Percentiles rank a stretch among this genome's conserved stretches.
These are phyloP conservation scores for Platycheirus albimanus DNA, from an alignment of 2,888 invertebrate species.

Conservation along the genomic window DNA sequence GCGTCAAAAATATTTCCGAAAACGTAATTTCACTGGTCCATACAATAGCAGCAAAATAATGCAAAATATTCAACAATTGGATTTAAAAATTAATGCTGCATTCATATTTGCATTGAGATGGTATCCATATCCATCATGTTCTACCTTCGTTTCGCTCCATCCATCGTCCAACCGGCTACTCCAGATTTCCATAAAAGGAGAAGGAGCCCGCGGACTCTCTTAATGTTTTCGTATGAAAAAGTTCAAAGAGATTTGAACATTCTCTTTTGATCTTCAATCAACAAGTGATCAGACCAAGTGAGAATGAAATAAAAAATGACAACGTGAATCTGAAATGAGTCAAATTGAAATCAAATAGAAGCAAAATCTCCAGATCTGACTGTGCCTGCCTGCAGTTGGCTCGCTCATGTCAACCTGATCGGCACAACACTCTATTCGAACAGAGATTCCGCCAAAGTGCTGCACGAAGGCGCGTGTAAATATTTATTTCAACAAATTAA, in stretches of 20 bases:
- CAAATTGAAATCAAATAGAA: slow-evolving; percentile 29
- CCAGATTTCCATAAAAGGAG: background rate
- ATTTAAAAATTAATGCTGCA: too few species aligned
- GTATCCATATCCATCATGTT: too few species aligned
- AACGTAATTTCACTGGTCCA: too few species aligned
- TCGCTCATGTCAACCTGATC: slow-evolving; percentile 79
- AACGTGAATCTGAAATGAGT: background rate
- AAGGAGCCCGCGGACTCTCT: background rate
- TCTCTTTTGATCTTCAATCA: slow-evolving; percentile 13
- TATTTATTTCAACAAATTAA: background rate
- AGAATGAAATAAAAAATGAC: background rate
- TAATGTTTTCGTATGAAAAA: background rate
- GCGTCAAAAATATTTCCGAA: too few species aligned
- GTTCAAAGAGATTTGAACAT: slow-evolving; percentile 1
- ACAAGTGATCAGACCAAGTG: background rate
- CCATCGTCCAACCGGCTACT: background rate
- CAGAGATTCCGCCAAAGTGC: slow-evolving; percentile 78
- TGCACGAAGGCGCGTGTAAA: slow-evolving; percentile 72
- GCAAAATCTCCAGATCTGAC: slow-evolving; percentile 50
- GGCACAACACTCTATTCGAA: slow-evolving; percentile 76
- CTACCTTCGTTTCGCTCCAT: too few species aligned
- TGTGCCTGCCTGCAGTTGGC: slow-evolving; percentile 66
- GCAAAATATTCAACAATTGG: too few species aligned
- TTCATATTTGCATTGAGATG: too few species aligned
- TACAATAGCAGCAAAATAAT: too few species aligned